These are phyloP conservation scores for Enhydra lutris DNA, from an alignment of 2,113 vertebrate species.

Conservation along the genomic window DNA sequence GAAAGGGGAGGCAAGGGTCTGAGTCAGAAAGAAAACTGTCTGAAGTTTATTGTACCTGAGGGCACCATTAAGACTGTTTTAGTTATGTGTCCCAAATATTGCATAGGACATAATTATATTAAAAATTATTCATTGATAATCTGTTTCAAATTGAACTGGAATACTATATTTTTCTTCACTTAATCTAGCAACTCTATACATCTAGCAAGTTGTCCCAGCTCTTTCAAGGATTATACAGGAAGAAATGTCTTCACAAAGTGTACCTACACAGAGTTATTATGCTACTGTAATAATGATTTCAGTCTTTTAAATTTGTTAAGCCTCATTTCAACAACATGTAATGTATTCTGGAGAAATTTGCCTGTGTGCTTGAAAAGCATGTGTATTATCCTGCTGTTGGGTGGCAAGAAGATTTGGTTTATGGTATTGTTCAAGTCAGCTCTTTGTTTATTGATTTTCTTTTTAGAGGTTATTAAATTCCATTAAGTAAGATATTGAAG, in stretches of 20 bases:
- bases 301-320: background rate
- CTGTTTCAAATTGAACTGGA: background rate
- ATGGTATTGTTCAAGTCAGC: background rate
- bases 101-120: background rate
- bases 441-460: background rate
- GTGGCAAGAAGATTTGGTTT: background rate
- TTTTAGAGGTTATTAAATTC: background rate
- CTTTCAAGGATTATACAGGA: background rate
- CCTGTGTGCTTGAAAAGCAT: background rate
- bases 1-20: background rate
- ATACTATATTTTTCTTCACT: background rate
- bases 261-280: background rate
- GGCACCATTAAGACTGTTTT: background rate
- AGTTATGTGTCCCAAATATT: background rate
- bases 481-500: background rate
- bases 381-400: background rate
- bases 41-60: background rate
- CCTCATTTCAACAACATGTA: background rate
- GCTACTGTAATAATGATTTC: conserved; percentile 13
- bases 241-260: background rate
- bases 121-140: background rate
- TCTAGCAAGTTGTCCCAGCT: background rate
- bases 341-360: background rate
- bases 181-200: background rate
- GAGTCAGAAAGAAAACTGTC: background rate